Evolutionary conservation across 64 coral and sea anemone genomes (phyloP).

Genomic region (Anthopleura sola): DNA sequence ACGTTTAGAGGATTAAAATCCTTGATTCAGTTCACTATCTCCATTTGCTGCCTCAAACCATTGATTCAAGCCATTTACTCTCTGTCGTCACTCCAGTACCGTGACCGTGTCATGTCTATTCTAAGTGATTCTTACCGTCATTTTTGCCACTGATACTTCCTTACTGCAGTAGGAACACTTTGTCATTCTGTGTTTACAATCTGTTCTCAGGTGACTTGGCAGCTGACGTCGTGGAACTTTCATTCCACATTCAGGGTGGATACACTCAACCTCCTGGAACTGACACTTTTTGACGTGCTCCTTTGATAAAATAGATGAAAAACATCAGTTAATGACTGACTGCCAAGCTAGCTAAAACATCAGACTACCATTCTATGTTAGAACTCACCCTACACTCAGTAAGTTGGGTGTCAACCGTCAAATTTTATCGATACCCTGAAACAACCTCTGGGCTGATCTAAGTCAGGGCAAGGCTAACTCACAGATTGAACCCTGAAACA

Average conservation of each 20-base stretch:
- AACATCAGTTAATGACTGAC: not conserved
- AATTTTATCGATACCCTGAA: not conserved
- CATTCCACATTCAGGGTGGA: conserved; percentile 51
- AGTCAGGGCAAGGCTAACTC: no score
- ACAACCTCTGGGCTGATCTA: no score
- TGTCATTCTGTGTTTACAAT: conserved; percentile 23
- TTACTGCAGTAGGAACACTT: conserved; percentile 28
- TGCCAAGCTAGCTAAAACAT: not conserved
- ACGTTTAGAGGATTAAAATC: no score
- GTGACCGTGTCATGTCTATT: no score
- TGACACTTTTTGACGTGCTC: conserved; percentile 24
- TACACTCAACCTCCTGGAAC: conserved; percentile 32
- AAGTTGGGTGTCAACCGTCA: not conserved
- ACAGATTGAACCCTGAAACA: no score
- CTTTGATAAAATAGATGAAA: conserved; percentile 10
- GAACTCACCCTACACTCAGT: no score
- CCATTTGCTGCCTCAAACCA: no score
- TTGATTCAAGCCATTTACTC: no score
- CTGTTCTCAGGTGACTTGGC: conserved; percentile 28
- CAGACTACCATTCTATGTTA: no score
- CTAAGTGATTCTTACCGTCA: conserved; percentile 21
- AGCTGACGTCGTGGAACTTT: conserved; percentile 20
- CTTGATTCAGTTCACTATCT: no score
- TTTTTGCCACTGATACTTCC: not conserved
- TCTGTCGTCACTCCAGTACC: no score